A percentile compares a stretch with the other conserved stretches of the same genome.
Evolutionary conservation across 2,797 vertebrate species (phyloP).

Genomic region (Mormyrops attenuatus): DNA sequence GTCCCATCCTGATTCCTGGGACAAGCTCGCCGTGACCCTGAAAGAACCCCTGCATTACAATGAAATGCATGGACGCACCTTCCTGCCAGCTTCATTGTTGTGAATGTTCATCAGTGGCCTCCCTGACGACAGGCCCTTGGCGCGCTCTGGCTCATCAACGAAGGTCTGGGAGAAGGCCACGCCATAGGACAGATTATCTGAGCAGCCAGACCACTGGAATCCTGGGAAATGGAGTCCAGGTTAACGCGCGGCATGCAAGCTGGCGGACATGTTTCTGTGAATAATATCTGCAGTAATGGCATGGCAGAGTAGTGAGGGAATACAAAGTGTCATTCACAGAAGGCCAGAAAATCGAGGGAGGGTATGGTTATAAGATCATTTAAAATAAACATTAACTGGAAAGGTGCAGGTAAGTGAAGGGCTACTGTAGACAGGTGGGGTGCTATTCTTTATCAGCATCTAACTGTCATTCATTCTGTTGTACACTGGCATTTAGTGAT

Average conservation of each 20-base stretch:
- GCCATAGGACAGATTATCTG: constrained; percentile 68
- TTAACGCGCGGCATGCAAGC: background rate
- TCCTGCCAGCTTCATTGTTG: constrained; percentile 69
- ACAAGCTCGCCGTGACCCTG: background rate
- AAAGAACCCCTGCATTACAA: background rate
- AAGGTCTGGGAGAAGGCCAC: constrained; percentile 74
- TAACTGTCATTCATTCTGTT: background rate
- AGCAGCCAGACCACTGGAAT: constrained; percentile 76
- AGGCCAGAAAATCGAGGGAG: background rate
- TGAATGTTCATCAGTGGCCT: constrained; percentile 66
- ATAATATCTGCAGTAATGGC: background rate
- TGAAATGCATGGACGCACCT: constrained; percentile 47
- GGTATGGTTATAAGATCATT: background rate
- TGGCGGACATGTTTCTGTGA: background rate
- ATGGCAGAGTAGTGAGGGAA: background rate
- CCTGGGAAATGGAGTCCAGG: constrained; percentile 41
- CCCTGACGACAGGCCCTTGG: constrained; percentile 58
- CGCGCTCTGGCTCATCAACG: constrained; percentile 66
- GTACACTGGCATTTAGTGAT: background rate
- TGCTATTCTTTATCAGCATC: background rate
- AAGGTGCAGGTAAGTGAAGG: background rate
- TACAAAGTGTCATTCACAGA: background rate
- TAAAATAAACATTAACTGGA: background rate
- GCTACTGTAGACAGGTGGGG: background rate
- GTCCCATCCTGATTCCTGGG: background rate